These are phyloP conservation scores for Oophaga sylvatica DNA, from an alignment of 2,797 vertebrate species.

Conservation along the genomic window DNA sequence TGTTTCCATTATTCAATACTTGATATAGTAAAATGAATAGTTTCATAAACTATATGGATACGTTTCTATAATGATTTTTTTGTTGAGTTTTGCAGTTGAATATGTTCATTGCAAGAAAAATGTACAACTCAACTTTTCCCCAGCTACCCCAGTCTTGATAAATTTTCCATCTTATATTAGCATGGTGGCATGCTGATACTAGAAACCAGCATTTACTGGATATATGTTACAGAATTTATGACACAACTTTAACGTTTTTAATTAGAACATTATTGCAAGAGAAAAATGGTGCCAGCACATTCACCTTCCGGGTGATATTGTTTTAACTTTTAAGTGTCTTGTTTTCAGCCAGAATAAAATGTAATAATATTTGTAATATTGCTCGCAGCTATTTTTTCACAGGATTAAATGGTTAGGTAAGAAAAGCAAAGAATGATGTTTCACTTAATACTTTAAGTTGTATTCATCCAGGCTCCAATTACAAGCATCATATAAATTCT, in stretches of 20 bases:
- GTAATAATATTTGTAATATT: slow-evolving; percentile 10
- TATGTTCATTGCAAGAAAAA: no score
- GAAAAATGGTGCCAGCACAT: slow-evolving; percentile 23
- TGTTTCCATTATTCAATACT: no score
- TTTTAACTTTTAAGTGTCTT: slow-evolving; percentile 27
- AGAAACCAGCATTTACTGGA: not conserved
- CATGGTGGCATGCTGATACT: not conserved
- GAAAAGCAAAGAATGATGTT: slow-evolving; percentile 10
- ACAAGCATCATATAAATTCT: not conserved
- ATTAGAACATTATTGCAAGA: slow-evolving; percentile 5
- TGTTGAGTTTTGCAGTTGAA: no score
- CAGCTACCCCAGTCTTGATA: no score
- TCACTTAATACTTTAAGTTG: not conserved
- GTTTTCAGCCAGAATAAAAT: slow-evolving; percentile 19
- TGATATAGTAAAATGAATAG: no score
- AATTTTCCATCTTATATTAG: no score
- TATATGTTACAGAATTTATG: not conserved
- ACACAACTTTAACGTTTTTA: slow-evolving; percentile 1
- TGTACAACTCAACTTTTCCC: no score
- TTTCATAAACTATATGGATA: no score
- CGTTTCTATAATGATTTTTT: no score
- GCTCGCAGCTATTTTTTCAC: slow-evolving; percentile 20
- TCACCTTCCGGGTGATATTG: slow-evolving; percentile 37
- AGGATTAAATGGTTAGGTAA: not conserved
- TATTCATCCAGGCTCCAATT: not conserved